Evolutionary conservation across 1,140 invertebrate genomes (phyloP), one percentile per base, ranked within the genome.

Genomic region (Drosophila willistoni): DNA sequence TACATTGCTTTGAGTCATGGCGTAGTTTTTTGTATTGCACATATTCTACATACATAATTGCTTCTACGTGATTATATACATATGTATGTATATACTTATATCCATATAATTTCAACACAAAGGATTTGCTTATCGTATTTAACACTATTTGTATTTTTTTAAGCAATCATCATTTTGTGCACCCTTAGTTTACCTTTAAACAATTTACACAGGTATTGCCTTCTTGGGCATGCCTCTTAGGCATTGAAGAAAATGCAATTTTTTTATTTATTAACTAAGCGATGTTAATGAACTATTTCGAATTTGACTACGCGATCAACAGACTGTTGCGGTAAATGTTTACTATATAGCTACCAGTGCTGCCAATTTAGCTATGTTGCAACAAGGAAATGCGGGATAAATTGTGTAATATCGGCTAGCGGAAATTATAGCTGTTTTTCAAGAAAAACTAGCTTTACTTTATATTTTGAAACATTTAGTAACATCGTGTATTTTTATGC

Each of bases 21-120:
- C 56, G 33, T 36, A 36, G 56, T 36, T 59, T 59, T 25, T 36
- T 36, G 22, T 59, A 17, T 19, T 36, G 14, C 29, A 59, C 14
- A n/a, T n/a, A n/a, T 19, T 51, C 17, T 3, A 51, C 44, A 51
- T 3, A 51, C 44, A 51, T 51, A 51, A 51, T 51, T 51, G 44
- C 44, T 1, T 17, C 0, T 51, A 12, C 44, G n/a, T 51, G 19
- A 1, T 10, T 19, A 19, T 47, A 19, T 44, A 19, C 7, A 3
- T 19, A 17, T 2, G 34, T 10, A 47, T 19, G 19, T 17, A 4
- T 17, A 19, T 22, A 22, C 19, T 2, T 22, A 22, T 2, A 22
- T 22, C 19, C 19, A 19, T 44, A 3, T 42, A 14, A n/a, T 6
- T 14, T 6, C 34, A 14, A 47, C 17, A 51, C 44, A 51, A 51